These are phyloP conservation scores for Rhyacophila brunnea DNA, from an alignment of 1,140 invertebrate genomes.

Conservation along the genomic window DNA sequence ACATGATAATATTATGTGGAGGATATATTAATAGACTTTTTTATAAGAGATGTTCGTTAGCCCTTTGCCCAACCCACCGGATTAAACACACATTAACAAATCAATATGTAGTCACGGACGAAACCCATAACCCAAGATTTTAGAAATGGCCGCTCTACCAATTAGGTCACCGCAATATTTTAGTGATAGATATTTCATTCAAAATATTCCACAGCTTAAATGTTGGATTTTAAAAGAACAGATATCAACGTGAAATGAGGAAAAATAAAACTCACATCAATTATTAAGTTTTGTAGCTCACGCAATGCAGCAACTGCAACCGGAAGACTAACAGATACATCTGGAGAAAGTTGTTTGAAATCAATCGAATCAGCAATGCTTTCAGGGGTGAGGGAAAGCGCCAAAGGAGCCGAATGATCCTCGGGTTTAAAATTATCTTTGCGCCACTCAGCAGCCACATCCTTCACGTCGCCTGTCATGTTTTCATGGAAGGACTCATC, in stretches of 20 bases:
- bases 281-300: conserved; percentile 43
- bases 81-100: too few relatives aligned
- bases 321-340: neutral
- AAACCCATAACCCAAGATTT: too few relatives aligned
- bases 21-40: too few relatives aligned
- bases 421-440: conserved; percentile 5
- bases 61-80: too few relatives aligned
- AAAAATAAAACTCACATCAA: conserved; percentile 37
- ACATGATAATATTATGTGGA: too few relatives aligned
- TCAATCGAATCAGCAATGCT: neutral
- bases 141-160: too few relatives aligned
- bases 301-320: conserved; percentile 38
- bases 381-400: neutral
- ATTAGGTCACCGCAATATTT: too few relatives aligned
- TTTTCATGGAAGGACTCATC: conserved; percentile 47
- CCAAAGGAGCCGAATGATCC: neutral
- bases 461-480: conserved; percentile 39
- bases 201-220: too few relatives aligned
- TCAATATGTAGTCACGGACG: too few relatives aligned
- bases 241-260: neutral
- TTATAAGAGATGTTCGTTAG: too few relatives aligned
- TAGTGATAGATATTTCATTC: too few relatives aligned
- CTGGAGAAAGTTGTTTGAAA: conserved; percentile 12
- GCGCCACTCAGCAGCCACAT: conserved; percentile 27
- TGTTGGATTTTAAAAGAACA: too few relatives aligned